Evolutionary conservation across 1,140 invertebrate species (phyloP).

Genomic region (Pygmarrhopalites habei): DNA sequence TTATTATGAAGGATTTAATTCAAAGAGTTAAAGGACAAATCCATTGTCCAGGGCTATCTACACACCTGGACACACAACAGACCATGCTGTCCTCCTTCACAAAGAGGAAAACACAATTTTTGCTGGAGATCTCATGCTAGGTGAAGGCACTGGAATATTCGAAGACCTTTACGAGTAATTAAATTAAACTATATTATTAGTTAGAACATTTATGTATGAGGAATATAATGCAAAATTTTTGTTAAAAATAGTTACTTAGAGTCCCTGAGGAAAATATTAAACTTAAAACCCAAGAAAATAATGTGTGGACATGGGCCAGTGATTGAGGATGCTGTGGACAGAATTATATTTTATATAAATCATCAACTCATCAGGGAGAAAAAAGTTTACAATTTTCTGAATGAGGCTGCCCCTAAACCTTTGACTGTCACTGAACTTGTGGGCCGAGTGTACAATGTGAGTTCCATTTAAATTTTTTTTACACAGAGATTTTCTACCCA

Average conservation of each 20-base stretch:
- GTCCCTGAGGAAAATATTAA: conserved; percentile 71
- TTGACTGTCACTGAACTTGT: conserved; percentile 55
- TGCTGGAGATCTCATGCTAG: conserved; percentile 87
- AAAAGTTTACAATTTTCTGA: conserved; percentile 74
- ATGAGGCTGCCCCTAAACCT: conserved; percentile 54
- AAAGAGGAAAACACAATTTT: conserved; percentile 83
- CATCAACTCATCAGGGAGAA: conserved; percentile 75
- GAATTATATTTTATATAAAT: conserved; percentile 78
- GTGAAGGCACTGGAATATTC: conserved; percentile 89
- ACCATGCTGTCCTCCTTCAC: conserved; percentile 76
- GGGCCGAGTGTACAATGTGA: conserved; percentile 61
- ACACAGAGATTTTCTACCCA: no score
- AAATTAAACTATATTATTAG: no score
- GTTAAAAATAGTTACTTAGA: no score
- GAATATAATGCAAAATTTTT: no score
- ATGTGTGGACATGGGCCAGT: conserved; percentile 93
- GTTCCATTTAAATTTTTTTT: no score
- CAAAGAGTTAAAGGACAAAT: conserved; percentile 61
- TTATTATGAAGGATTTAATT: no score
- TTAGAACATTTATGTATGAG: no score
- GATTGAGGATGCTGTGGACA: conserved; percentile 46
- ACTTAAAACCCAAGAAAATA: conserved; percentile 66
- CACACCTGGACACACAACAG: conserved; percentile 92
- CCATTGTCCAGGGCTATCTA: no score
- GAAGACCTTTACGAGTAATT: conserved; percentile 86